These are phyloP conservation scores for Gari tellinella DNA, from an alignment of 2,888 invertebrate species.

Conservation along the genomic window DNA sequence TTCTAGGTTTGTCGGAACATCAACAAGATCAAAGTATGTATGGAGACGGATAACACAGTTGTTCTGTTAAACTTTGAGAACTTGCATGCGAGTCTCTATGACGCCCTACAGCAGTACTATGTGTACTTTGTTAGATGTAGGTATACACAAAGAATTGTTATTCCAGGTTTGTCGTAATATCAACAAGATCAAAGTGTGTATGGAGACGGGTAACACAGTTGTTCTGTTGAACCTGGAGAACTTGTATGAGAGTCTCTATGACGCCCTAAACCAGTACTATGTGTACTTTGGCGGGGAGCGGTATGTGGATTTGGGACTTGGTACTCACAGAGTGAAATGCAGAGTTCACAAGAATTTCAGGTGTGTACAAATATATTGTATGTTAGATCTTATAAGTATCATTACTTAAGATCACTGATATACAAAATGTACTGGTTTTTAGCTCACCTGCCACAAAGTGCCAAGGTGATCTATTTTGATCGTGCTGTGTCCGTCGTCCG, in stretches of 20 bases:
- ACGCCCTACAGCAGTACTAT: constrained; percentile 82
- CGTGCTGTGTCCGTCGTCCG: no score
- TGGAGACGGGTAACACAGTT: constrained; percentile 81
- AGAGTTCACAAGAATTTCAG: constrained; percentile 76
- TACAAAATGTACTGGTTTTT: no score
- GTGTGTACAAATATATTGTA: constrained; percentile 34
- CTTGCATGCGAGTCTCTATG: constrained; percentile 81
- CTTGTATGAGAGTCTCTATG: constrained; percentile 81
- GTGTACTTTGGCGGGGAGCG: constrained; percentile 74
- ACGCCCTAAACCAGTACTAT: constrained; percentile 82
- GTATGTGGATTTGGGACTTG: constrained; percentile 80
- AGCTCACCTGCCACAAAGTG: no score
- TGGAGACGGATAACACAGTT: no score
- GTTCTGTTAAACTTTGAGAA: constrained; percentile 79
- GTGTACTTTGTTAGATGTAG: constrained; percentile 44
- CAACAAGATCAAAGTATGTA: no score
- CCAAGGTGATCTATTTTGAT: no score
- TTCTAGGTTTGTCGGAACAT: no score
- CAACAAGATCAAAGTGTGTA: constrained; percentile 81
- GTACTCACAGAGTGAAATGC: constrained; percentile 80
- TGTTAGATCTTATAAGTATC: no score
- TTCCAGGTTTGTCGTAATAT: constrained; percentile 79
- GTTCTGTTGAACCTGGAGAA: constrained; percentile 79
- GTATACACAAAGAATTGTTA: no score
- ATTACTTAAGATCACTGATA: no score